phyloP scores from a whole-genome alignment of 2,888 invertebrate species.

The Drosophila emarginata region DNA sequence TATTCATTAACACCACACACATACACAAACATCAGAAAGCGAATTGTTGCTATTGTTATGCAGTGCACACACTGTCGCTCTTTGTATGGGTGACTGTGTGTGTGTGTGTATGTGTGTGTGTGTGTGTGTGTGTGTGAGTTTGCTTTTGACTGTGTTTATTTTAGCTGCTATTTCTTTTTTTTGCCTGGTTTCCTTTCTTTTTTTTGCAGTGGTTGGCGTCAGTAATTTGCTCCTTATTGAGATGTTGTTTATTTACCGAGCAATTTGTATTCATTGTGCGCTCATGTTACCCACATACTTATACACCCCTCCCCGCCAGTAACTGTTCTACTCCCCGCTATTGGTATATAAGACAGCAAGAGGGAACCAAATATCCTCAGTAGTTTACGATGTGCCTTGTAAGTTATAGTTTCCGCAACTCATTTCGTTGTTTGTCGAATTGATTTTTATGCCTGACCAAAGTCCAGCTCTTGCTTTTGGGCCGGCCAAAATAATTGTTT shows the following conservation, averaged over 20 bases:
- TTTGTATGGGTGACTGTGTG: constrained; percentile 5
- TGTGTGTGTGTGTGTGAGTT: constrained; percentile 42
- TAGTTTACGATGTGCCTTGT: constrained; percentile 53
- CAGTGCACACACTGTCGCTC: constrained; percentile 51
- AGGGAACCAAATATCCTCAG: constrained; percentile 24
- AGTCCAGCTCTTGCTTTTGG: constrained; percentile 44
- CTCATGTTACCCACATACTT: constrained; percentile 44
- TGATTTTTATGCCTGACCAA: constrained; percentile 69
- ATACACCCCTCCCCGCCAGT: neutral
- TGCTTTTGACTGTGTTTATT: constrained; percentile 47
- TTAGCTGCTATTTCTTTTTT: constrained; percentile 22
- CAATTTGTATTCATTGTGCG: constrained; percentile 77
- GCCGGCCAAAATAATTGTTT: constrained; percentile 56
- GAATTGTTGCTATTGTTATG: constrained; percentile 75
- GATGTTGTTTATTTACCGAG: constrained; percentile 79
- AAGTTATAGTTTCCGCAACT: constrained; percentile 78
- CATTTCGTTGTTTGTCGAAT: constrained; percentile 75
- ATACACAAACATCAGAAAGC: constrained; percentile 37
- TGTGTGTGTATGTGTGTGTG: too few relatives aligned
- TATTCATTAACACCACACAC: constrained; percentile 65
- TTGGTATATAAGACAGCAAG: neutral
- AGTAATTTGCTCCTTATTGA: constrained; percentile 78
- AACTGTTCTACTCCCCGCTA: too few relatives aligned
- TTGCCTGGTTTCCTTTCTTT: constrained; percentile 21
- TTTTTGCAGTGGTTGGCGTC: constrained; percentile 66